Evolutionary conservation across 2,113 vertebrate species (phyloP).

Genomic region (Cynocephalus volans): DNA sequence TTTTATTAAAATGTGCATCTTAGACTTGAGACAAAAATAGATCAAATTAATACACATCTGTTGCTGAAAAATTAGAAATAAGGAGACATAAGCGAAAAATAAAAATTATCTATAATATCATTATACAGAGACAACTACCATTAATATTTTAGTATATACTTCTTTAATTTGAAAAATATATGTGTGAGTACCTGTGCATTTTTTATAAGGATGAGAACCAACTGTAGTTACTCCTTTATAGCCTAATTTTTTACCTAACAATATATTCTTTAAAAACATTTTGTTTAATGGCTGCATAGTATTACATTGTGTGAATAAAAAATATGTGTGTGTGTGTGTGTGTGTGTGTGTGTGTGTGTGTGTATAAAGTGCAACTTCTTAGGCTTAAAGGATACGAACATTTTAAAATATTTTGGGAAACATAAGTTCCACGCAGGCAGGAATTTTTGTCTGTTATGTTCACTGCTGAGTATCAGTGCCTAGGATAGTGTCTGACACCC

Average conservation of each 20-base stretch:
- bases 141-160: not conserved
- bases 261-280: not conserved
- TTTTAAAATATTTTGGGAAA: constrained; percentile 43
- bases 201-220: constrained; percentile 5
- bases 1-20: constrained; percentile 2
- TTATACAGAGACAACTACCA: not conserved
- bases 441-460: constrained; percentile 54
- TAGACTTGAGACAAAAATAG: not conserved
- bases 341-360: not conserved
- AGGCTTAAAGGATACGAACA: not conserved
- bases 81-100: constrained; percentile 9
- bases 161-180: not conserved
- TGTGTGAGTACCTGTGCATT: not conserved
- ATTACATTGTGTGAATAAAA: not conserved
- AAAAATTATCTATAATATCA: not conserved
- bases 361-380: not conserved
- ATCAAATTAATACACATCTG: not conserved
- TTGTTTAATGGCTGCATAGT: not conserved
- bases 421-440: not conserved
- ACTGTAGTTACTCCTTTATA: not conserved
- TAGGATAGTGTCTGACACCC: not conserved
- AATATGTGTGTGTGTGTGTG: not conserved
- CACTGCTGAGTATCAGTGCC: not conserved
- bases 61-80: not conserved
- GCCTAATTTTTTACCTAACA: not conserved